Evolutionary conservation across 2,888 invertebrate species (phyloP).

Genomic region (Agriopis leucophaearia): DNA sequence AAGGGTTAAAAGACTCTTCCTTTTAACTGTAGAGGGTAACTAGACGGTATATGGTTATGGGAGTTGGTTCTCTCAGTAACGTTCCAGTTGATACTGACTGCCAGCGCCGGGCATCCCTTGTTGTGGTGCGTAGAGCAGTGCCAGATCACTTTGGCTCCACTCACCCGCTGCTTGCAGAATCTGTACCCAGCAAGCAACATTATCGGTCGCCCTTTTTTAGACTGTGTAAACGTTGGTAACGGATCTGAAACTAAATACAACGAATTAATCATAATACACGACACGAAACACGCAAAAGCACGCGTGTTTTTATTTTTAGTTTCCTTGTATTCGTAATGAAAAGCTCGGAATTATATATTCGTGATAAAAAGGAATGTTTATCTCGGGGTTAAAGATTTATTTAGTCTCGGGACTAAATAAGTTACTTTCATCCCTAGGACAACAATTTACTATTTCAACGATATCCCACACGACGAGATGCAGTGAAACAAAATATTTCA

Average conservation of each 20-base stretch:
- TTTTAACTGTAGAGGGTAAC: slow-evolving; percentile 15
- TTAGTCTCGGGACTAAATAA: too few relatives aligned
- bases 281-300: too few relatives aligned
- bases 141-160: slow-evolving; percentile 43
- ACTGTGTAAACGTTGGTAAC: slow-evolving; percentile 24
- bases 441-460: too few relatives aligned
- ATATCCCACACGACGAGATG: too few relatives aligned
- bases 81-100: slow-evolving; percentile 7
- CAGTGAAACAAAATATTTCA: too few relatives aligned
- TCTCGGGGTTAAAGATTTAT: too few relatives aligned
- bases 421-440: too few relatives aligned
- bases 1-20: neutral
- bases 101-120: slow-evolving; percentile 43
- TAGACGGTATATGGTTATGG: slow-evolving; percentile 26
- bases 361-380: too few relatives aligned
- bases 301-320: too few relatives aligned
- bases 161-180: slow-evolving; percentile 32
- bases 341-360: too few relatives aligned
- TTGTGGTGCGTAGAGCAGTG: slow-evolving; percentile 48
- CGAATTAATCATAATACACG: neutral
- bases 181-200: slow-evolving; percentile 42
- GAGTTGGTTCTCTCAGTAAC: neutral
- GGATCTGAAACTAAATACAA: slow-evolving; percentile 12
- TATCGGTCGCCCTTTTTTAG: slow-evolving; percentile 29
- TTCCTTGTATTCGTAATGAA: too few relatives aligned